A percentile compares a stretch with the other conserved stretches of the same genome.
Conservation (phyloP, 1,140 invertebrate genomes). For the Zaprionus camerounensis region DNA sequence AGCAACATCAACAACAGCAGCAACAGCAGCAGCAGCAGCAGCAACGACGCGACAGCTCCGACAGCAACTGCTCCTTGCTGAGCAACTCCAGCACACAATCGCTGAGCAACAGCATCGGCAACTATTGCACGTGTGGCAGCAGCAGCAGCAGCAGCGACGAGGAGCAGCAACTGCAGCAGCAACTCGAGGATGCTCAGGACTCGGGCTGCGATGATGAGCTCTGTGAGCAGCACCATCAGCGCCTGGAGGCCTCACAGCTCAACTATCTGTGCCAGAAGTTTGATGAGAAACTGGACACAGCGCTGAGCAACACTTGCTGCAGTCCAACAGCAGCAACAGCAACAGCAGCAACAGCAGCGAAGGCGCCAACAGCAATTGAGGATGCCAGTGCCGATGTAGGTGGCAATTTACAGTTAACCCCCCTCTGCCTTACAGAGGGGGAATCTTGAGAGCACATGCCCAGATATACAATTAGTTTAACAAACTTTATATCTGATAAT, state of each 20-base stretch:
- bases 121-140: conserved; percentile 72
- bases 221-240: conserved; percentile 70
- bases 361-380: conserved; percentile 49
- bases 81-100: conserved; percentile 79
- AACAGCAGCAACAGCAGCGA: conserved; percentile 12
- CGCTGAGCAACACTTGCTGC: conserved; percentile 44
- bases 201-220: conserved; percentile 87
- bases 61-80: conserved; percentile 79
- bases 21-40: conserved; percentile 62
- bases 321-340: conserved; percentile 16
- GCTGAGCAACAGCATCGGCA: conserved; percentile 45
- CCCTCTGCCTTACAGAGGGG: too few relatives aligned
- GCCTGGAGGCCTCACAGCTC: conserved; percentile 65
- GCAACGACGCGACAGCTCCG: conserved; percentile 78
- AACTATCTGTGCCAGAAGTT: conserved; percentile 84
- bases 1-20: conserved; percentile 56
- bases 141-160: conserved; percentile 45
- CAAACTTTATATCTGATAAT: too few relatives aligned
- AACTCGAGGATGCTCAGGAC: conserved; percentile 83
- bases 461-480: too few relatives aligned
- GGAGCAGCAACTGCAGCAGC: conserved; percentile 41
- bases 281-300: conserved; percentile 80
- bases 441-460: too few relatives aligned
- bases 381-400: conserved; percentile 71
- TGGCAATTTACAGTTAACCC: background rate